Conservation (phyloP, 2,113 vertebrate genomes). For the Nesogale talazaci region DNA sequence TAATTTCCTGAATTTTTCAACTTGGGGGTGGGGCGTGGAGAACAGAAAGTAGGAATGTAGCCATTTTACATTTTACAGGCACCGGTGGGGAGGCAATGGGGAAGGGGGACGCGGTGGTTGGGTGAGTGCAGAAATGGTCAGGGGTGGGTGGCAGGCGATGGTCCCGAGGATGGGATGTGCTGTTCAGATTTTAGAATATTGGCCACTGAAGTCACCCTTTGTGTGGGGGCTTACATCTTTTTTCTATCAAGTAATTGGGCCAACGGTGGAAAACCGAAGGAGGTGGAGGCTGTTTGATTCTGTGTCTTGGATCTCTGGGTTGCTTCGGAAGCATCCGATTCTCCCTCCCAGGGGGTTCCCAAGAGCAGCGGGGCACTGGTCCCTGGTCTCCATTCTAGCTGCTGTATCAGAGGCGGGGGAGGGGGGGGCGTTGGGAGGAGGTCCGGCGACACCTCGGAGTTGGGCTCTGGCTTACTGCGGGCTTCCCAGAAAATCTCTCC, state of each 20-base stretch:
- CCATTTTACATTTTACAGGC: background rate
- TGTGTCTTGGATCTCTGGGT: background rate
- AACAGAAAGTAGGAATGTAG: background rate
- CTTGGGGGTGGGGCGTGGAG: background rate
- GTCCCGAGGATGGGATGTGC: background rate
- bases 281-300: background rate
- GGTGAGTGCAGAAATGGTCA: background rate
- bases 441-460: background rate
- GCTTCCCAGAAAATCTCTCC: background rate
- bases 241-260: background rate
- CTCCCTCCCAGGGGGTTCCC: slow-evolving; percentile 19
- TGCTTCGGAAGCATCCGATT: background rate
- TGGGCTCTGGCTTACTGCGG: background rate
- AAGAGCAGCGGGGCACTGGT: slow-evolving; percentile 38
- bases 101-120: background rate
- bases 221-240: background rate
- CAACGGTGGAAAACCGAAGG: background rate
- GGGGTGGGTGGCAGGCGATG: background rate
- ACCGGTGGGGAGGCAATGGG: background rate
- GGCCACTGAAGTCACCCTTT: background rate
- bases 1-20: background rate
- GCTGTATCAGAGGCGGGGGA: background rate
- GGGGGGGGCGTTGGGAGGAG: background rate
- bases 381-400: background rate
- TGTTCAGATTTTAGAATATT: background rate